These are phyloP conservation scores for Solea senegalensis DNA, from an alignment of 2,113 vertebrate species.

Conservation along the genomic window DNA sequence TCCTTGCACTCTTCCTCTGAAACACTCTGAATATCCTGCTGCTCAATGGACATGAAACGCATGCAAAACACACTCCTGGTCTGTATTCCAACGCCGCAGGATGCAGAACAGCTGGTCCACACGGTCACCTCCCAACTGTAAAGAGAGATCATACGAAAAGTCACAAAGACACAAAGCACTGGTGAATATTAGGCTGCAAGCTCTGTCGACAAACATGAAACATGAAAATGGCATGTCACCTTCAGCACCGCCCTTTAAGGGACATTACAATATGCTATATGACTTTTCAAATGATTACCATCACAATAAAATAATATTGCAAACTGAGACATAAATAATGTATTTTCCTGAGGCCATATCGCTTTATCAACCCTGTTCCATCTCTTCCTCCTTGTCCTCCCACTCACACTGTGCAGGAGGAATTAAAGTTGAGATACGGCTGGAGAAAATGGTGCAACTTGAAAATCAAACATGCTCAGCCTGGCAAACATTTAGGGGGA, in stretches of 20 bases:
- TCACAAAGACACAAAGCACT: constrained; percentile 1
- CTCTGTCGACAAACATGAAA: background rate
- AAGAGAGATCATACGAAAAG: constrained; percentile 9
- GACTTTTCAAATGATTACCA: no score
- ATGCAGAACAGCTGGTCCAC: constrained; percentile 88
- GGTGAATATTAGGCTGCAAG: background rate
- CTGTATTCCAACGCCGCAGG: constrained; percentile 91
- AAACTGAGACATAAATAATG: background rate
- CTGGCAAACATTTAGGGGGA: background rate
- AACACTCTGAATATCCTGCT: constrained; percentile 58
- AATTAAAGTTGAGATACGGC: background rate
- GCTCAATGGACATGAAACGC: constrained; percentile 62
- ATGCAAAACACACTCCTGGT: constrained; percentile 86
- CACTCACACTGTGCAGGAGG: background rate
- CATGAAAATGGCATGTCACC: no score
- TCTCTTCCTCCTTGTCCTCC: background rate
- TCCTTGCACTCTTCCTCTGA: constrained; percentile 78
- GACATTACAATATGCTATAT: no score
- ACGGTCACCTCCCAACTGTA: constrained; percentile 85
- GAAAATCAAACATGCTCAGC: background rate
- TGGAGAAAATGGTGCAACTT: background rate
- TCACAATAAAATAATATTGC: no score
- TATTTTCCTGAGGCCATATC: background rate
- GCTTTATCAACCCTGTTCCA: background rate
- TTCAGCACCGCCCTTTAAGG: no score